Evolutionary conservation across 2,888 invertebrate species (phyloP), one percentile per base, ranked within the genome.

Genomic region (Drosophila stalkeri): DNA sequence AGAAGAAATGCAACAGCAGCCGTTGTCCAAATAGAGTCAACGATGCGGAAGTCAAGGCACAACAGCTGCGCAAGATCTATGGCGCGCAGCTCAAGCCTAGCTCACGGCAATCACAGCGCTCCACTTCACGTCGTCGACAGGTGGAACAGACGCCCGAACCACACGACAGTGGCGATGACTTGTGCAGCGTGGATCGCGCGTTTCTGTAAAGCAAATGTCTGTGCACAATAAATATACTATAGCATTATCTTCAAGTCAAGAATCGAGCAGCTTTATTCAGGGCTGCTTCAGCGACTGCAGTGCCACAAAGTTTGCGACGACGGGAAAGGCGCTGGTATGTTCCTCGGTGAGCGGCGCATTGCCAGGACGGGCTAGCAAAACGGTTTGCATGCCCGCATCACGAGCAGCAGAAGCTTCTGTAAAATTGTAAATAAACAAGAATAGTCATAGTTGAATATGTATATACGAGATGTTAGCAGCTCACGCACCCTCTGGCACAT

Each of bases 321-420:
- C 94, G 14, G 94, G 92, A 92, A 94, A 96, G 31, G 93, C 83
- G 12, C 92, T 89, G 57, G 93, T 93, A 7, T 94, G 95, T 18
- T 95, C 95, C 12, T 96, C 94, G 6, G 94, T 93, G 0, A 98
- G 93, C 1, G 95, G 94, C 0, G 94, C 95, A 92, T 98, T 98
- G 61, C 97, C 98, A 74, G 96, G 96, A 74, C 98, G 95, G 63
- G 94, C 94, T 3, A 98, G 95, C 33, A 99, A 92, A 6, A 95
- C 94, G 14, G 95, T 94, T 52, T 95, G 94, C 65, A 98, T 77
- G 14, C 97, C 97, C 0, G 97, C 96, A 39, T 94, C 92, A 49
- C 94, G 94, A 0, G 98, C 98, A 56, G 98, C 98, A 91, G 95
- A 94, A 0, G 97, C 98, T 94, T 99, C 98, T 97, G 35, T 8